Evolutionary conservation across 2,113 vertebrate species (phyloP).

Genomic region (Calyptommatus sinebrachiatus): DNA sequence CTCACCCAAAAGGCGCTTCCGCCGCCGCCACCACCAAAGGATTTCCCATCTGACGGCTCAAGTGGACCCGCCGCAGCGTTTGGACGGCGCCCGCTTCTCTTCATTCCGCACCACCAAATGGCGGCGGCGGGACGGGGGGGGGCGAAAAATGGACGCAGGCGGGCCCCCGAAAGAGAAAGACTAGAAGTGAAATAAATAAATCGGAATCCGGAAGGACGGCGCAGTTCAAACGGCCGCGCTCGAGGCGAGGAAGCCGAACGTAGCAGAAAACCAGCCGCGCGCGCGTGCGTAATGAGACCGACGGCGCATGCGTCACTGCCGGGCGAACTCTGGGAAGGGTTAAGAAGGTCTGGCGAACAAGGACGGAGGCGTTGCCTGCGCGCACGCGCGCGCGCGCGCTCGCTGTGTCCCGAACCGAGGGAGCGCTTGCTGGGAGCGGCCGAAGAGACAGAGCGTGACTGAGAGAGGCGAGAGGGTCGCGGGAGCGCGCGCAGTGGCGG

Average conservation of each 20-base stretch:
- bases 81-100: slow-evolving; percentile 1
- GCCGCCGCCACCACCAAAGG: neutral
- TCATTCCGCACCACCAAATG: neutral
- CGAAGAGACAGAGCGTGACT: neutral
- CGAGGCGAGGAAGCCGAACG: too few relatives aligned
- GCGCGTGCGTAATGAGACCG: neutral
- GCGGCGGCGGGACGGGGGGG: neutral
- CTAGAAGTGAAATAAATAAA: too few relatives aligned
- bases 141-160: accelerated
- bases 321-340: too few relatives aligned
- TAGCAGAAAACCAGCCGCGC: too few relatives aligned
- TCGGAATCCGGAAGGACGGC: slow-evolving; percentile 1
- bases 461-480: too few relatives aligned
- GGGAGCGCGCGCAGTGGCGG: neutral
- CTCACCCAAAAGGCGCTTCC: neutral
- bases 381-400: neutral
- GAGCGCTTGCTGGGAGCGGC: neutral
- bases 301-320: neutral
- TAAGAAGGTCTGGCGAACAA: too few relatives aligned
- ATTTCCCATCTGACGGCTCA: too few relatives aligned
- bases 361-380: neutral
- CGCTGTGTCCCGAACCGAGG: too few relatives aligned
- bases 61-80: slow-evolving; percentile 43
- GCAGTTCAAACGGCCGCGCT: too few relatives aligned
- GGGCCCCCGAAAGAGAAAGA: too few relatives aligned